These are phyloP conservation scores for Salvelinus fontinalis DNA, from an alignment of 2,113 vertebrate genomes.

Conservation along the genomic window DNA sequence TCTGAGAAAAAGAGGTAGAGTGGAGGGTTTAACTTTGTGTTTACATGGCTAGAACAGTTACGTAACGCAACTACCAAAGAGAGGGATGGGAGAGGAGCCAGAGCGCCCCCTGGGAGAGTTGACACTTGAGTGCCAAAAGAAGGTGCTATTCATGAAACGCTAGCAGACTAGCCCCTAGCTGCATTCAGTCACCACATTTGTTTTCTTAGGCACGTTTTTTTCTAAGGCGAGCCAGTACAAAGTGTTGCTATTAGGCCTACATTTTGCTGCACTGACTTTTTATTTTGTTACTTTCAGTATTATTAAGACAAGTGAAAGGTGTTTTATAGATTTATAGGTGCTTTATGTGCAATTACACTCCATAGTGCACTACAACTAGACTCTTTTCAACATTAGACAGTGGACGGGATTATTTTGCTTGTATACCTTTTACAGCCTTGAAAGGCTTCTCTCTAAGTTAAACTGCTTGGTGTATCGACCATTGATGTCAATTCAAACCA, in stretches of 20 bases:
- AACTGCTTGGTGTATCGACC: too few species aligned
- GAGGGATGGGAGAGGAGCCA: slow-evolving; percentile 21
- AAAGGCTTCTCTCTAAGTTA: too few species aligned
- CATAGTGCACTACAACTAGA: background rate
- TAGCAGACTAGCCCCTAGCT: too few species aligned
- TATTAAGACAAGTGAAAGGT: too few species aligned
- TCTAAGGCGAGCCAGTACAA: too few species aligned
- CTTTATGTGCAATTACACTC: background rate
- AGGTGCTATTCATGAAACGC: slow-evolving; percentile 21
- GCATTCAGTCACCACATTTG: too few species aligned
- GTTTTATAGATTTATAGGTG: background rate
- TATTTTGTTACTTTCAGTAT: too few species aligned
- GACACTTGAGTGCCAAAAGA: slow-evolving; percentile 21
- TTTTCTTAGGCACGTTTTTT: too few species aligned
- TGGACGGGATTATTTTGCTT: background rate
- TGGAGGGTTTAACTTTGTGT: slow-evolving; percentile 43
- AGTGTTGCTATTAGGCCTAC: too few species aligned
- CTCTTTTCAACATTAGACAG: background rate
- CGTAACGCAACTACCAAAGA: slow-evolving; percentile 49
- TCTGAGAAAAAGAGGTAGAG: slow-evolving; percentile 25
- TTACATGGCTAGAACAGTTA: slow-evolving; percentile 64
- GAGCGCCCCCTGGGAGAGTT: slow-evolving; percentile 59
- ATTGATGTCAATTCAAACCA: too few species aligned
- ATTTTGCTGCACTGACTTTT: too few species aligned
- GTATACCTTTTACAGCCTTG: too few species aligned